These are phyloP conservation scores for Tenthredo scrophulariae DNA, from an alignment of 2,888 invertebrate genomes.

Conservation along the genomic window DNA sequence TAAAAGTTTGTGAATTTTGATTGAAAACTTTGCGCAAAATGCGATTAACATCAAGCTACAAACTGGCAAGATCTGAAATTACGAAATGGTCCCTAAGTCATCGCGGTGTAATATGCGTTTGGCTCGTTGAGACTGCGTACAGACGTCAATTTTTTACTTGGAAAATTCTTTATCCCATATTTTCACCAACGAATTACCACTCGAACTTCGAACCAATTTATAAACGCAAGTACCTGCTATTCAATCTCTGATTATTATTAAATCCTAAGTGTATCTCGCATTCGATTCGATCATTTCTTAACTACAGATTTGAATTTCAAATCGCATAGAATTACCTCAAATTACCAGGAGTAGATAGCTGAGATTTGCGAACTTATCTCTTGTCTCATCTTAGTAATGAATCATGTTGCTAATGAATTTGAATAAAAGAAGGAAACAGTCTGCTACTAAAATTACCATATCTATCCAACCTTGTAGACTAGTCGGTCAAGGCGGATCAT, in stretches of 20 bases:
- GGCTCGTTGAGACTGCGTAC: not conserved
- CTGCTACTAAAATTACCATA: constrained; percentile 42
- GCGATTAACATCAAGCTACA: not conserved
- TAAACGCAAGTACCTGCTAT: not conserved
- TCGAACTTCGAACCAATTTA: not conserved
- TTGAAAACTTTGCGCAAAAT: constrained; percentile 5
- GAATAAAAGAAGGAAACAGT: constrained; percentile 44
- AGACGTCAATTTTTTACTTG: not conserved
- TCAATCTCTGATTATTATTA: not conserved
- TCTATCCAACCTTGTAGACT: constrained; percentile 19
- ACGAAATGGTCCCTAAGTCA: not conserved
- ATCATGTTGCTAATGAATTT: constrained; percentile 31
- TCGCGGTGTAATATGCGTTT: not conserved
- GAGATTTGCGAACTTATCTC: constrained; percentile 2
- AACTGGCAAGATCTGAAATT: not conserved
- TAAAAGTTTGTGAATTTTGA: constrained; percentile 34
- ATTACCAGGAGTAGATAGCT: not conserved
- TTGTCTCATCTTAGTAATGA: not conserved
- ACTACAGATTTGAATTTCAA: constrained; percentile 1
- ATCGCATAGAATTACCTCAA: constrained; percentile 8
- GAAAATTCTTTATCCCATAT: not conserved
- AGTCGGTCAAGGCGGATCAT: constrained; percentile 51
- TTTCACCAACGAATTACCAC: not conserved
- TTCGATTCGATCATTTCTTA: not conserved
- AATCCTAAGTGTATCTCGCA: not conserved